A percentile compares a stretch with the other conserved stretches of the same genome.
phyloP scores from a whole-genome alignment of 2,888 invertebrate genomes.

The Tromatobia lineatoria region DNA sequence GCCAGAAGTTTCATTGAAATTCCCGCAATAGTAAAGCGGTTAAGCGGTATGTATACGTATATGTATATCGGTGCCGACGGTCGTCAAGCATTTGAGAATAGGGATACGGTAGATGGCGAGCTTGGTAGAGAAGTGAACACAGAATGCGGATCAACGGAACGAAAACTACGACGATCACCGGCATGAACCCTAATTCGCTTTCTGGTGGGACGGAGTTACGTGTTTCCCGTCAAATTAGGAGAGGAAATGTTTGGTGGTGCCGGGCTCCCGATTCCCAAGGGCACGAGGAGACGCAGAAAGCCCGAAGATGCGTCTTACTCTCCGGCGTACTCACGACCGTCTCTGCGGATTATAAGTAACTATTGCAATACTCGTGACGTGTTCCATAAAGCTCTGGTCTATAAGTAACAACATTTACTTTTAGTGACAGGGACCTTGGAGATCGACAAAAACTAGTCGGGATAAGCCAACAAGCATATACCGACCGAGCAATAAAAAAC shows the following conservation, averaged over 20 bases:
- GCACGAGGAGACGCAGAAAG: slow-evolving; percentile 38
- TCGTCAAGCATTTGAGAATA: slow-evolving; percentile 58
- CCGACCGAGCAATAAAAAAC: too few relatives aligned
- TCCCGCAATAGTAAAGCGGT: slow-evolving; percentile 64
- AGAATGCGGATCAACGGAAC: slow-evolving; percentile 49
- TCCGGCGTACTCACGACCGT: slow-evolving; percentile 45
- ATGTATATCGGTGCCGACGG: slow-evolving; percentile 50
- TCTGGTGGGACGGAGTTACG: slow-evolving; percentile 63
- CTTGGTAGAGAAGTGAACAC: slow-evolving; percentile 10
- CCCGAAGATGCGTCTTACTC: slow-evolving; percentile 37
- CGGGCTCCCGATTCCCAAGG: slow-evolving; percentile 61
- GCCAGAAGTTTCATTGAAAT: slow-evolving; percentile 67
- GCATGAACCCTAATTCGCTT: slow-evolving; percentile 60
- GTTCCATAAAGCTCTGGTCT: not conserved
- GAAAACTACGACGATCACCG: slow-evolving; percentile 52
- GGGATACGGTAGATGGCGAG: slow-evolving; percentile 24
- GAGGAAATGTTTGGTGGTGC: slow-evolving; percentile 55
- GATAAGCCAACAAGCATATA: not conserved
- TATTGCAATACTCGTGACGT: not conserved
- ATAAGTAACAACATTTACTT: slow-evolving; percentile 2
- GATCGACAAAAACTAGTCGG: not conserved
- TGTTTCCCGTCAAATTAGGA: slow-evolving; percentile 72
- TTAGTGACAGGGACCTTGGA: not conserved
- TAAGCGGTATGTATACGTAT: slow-evolving; percentile 27
- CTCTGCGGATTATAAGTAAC: slow-evolving; percentile 53